phyloP scores from a whole-genome alignment of 2,888 invertebrate genomes.

The Choristoneura rosaceana region DNA sequence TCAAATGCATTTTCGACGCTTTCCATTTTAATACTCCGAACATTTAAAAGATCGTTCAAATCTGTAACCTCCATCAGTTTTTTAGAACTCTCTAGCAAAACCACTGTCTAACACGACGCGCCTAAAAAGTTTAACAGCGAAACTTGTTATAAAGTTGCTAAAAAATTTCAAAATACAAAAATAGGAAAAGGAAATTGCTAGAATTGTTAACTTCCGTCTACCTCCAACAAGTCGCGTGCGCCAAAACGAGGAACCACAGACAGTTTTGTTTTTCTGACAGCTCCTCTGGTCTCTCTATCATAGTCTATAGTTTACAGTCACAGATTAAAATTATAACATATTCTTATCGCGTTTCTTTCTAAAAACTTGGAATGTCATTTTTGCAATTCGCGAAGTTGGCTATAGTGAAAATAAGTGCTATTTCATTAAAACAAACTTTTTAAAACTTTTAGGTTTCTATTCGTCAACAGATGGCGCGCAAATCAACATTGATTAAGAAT shows the following conservation, averaged over 20 bases:
- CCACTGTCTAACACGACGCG: conserved; percentile 22
- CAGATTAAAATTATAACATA: too few relatives aligned
- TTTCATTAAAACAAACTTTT: not conserved
- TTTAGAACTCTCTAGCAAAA: not conserved
- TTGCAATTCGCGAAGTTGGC: not conserved
- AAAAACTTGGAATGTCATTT: not conserved
- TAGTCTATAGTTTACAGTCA: conserved; percentile 3
- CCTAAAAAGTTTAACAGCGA: conserved; percentile 40
- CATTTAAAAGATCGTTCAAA: conserved; percentile 74
- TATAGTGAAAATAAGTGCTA: not conserved
- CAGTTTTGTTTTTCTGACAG: conserved; percentile 42
- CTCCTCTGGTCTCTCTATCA: conserved; percentile 15
- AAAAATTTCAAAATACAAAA: conserved; percentile 52
- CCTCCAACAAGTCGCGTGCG: conserved; percentile 66
- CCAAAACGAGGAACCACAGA: conserved; percentile 61
- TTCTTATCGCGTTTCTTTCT: too few relatives aligned
- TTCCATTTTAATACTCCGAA: conserved; percentile 78
- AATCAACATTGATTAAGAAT: too few relatives aligned
- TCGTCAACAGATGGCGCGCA: not conserved
- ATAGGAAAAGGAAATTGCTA: conserved; percentile 73
- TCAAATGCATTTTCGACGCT: conserved; percentile 65
- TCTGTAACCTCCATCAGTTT: conserved; percentile 76
- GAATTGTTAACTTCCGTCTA: conserved; percentile 63
- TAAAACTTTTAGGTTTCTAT: not conserved
- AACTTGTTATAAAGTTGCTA: conserved; percentile 51